Evolutionary conservation across 2,113 vertebrate genomes (phyloP).

Genomic region (Chauna torquata): DNA sequence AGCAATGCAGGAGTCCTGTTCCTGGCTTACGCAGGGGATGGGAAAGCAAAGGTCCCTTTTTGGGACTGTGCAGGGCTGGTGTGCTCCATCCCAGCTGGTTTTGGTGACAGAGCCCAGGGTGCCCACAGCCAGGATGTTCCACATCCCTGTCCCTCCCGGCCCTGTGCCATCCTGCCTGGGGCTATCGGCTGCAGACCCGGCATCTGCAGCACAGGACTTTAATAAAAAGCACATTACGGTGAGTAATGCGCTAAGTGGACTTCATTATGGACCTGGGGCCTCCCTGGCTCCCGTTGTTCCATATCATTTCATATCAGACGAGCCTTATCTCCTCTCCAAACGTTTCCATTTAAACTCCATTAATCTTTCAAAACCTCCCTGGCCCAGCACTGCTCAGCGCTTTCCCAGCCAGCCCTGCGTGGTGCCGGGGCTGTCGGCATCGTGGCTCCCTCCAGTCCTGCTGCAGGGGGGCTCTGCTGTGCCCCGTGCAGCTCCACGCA

Average conservation of each 20-base stretch:
- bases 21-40: rapidly evolving
- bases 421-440: neutral
- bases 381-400: neutral
- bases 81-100: rapidly evolving
- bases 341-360: conserved; percentile 69
- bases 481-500: rapidly evolving
- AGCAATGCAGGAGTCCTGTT: neutral
- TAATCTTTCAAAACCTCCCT: conserved; percentile 57
- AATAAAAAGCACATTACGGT: conserved; percentile 52
- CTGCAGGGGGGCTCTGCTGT: neutral
- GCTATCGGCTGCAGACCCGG: neutral
- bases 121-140: no score
- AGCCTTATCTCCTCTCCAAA: conserved; percentile 70
- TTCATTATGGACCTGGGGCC: conserved; percentile 48
- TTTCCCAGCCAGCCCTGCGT: neutral
- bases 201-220: conserved; percentile 10
- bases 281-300: conserved; percentile 48
- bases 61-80: rapidly evolving
- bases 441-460: neutral
- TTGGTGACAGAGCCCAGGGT: neutral
- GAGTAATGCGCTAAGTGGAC: conserved; percentile 68
- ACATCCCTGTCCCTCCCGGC: neutral
- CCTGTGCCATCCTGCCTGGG: neutral
- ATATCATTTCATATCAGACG: conserved; percentile 62
- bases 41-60: neutral